Conservation (phyloP, 2,797 vertebrate genomes). For the Podargus strigoides region DNA sequence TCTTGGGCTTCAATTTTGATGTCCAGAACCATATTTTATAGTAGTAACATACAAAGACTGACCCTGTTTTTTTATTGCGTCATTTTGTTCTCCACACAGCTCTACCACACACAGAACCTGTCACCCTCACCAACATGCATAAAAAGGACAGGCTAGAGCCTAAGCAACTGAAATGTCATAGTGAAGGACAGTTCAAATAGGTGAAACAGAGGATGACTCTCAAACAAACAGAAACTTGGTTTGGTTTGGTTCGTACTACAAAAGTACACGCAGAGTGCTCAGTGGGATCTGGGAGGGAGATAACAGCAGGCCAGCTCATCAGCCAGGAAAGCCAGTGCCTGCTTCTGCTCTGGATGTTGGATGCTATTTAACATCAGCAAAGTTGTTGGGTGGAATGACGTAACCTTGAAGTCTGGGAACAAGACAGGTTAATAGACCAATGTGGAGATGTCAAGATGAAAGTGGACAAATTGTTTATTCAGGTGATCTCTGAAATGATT, state of each 20-base stretch:
- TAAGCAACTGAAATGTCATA: background rate
- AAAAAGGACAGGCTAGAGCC: background rate
- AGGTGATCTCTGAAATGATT: background rate
- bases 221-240: background rate
- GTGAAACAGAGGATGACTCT: background rate
- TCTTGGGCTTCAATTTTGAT: background rate
- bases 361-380: background rate
- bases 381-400: background rate
- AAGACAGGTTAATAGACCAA: background rate
- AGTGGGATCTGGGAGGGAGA: background rate
- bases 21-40: background rate
- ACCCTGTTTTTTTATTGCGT: background rate
- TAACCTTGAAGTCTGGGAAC: background rate
- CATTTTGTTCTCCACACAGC: background rate
- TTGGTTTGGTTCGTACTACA: background rate
- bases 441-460: background rate
- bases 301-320: background rate
- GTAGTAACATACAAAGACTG: background rate
- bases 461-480: conserved; percentile 2
- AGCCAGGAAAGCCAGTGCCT: background rate
- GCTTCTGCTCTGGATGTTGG: background rate
- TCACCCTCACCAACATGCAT: background rate
- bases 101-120: background rate
- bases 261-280: background rate
- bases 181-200: background rate